A percentile compares a stretch with the other conserved stretches of the same genome.
These are phyloP conservation scores for Myotis daubentonii DNA, from an alignment of 2,797 vertebrate genomes.

Conservation along the genomic window DNA sequence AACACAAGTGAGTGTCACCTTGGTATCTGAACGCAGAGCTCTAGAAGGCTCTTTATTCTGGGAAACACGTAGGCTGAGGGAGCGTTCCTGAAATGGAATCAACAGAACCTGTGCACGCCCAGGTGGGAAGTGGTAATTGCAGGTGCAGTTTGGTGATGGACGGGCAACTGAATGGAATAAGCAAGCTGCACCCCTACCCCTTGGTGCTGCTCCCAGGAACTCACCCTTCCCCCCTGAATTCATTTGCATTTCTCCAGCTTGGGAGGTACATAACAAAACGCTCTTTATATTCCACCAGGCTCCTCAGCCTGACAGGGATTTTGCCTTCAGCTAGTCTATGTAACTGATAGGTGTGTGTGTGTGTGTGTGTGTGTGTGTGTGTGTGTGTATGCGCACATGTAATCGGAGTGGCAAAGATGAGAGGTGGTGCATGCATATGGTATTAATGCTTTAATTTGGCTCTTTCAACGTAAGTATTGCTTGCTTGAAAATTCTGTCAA, in stretches of 20 bases:
- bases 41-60: conserved; percentile 79
- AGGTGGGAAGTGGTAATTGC: conserved; percentile 80
- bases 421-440: not conserved
- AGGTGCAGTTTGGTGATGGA: conserved; percentile 69
- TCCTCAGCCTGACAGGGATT: conserved; percentile 52
- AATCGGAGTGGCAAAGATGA: not conserved
- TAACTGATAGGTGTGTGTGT: not conserved
- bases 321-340: conserved; percentile 22
- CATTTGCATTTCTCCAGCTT: conserved; percentile 74
- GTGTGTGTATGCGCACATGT: rapidly evolving
- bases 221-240: conserved; percentile 52
- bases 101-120: conserved; percentile 77
- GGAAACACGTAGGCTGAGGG: conserved; percentile 81
- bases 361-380: rapidly evolving
- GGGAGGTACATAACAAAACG: conserved; percentile 39
- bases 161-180: conserved; percentile 56
- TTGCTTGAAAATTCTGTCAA: conserved; percentile 75
- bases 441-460: not conserved
- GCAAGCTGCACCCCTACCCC: conserved; percentile 38
- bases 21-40: conserved; percentile 70
- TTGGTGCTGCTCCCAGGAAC: not conserved
- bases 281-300: conserved; percentile 50
- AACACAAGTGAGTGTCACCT: conserved; percentile 67
- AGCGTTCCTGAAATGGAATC: conserved; percentile 77
- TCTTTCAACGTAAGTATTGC: conserved; percentile 43